phyloP scores from a whole-genome alignment of 2,797 vertebrate species.

The Limnodromus scolopaceus region DNA sequence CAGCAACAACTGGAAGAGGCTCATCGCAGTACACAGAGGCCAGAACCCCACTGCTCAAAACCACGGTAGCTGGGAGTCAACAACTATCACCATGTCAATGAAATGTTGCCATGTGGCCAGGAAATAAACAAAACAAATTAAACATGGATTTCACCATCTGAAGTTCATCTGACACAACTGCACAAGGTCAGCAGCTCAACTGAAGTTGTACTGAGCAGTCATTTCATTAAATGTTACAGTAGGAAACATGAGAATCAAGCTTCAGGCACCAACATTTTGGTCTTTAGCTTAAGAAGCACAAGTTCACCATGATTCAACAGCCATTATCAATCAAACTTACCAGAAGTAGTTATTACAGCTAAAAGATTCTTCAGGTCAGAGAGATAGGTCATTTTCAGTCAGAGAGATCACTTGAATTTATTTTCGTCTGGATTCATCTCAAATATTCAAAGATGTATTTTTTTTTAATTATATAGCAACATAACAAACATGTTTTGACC shows the following conservation, averaged over 20 bases:
- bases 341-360: slow-evolving; percentile 62
- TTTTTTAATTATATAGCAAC: not conserved
- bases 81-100: not conserved
- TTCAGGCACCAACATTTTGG: slow-evolving; percentile 81
- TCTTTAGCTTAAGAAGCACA: slow-evolving; percentile 74
- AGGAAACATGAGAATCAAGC: slow-evolving; percentile 77
- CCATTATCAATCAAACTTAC: slow-evolving; percentile 46
- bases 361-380: slow-evolving; percentile 2
- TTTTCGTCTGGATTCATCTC: not conserved
- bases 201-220: not conserved
- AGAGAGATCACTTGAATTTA: not conserved
- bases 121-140: slow-evolving; percentile 2
- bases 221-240: slow-evolving; percentile 62
- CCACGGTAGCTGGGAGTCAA: slow-evolving; percentile 1
- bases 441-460: not conserved
- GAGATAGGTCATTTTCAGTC: slow-evolving; percentile 74
- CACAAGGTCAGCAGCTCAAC: not conserved
- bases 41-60: slow-evolving; percentile 7
- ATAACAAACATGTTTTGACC: not conserved
- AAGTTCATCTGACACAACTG: slow-evolving; percentile 5
- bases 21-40: not conserved
- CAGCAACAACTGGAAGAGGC: not conserved
- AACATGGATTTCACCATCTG: not conserved
- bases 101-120: not conserved
- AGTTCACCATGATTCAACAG: slow-evolving; percentile 68